Percentiles rank a stretch among this genome's conserved stretches.
phyloP scores from a whole-genome alignment of 2,888 invertebrate genomes.

The Rhaphigaster nebulosa region DNA sequence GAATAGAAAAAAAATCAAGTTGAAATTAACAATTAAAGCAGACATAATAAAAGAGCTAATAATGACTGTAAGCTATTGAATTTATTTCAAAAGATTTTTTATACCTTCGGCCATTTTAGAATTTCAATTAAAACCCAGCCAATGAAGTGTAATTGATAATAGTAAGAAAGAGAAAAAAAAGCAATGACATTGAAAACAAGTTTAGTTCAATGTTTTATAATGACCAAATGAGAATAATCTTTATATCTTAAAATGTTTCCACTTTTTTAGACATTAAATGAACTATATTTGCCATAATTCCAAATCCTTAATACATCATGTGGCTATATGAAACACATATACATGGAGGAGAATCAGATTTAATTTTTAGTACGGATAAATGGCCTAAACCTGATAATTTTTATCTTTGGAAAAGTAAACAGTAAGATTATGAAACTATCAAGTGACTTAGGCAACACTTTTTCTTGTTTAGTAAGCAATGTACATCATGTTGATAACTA shows the following conservation, averaged over 20 bases:
- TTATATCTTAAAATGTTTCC: too few species aligned
- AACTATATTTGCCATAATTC: too few species aligned
- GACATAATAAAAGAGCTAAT: neutral
- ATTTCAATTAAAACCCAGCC: too few species aligned
- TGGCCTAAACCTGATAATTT: neutral
- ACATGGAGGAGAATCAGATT: too few species aligned
- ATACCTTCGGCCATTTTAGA: too few species aligned
- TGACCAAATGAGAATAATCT: too few species aligned
- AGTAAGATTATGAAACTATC: neutral
- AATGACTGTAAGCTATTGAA: neutral
- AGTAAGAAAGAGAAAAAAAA: neutral
- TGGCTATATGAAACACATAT: too few species aligned
- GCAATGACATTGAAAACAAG: neutral
- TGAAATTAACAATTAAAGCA: neutral
- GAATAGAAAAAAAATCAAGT: constrained; percentile 6
- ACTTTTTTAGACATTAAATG: too few species aligned
- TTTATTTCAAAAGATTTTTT: neutral
- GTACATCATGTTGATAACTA: neutral
- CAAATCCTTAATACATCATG: too few species aligned
- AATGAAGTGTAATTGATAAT: neutral
- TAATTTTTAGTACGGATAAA: too few species aligned
- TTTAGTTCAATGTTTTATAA: neutral
- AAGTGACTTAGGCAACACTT: neutral
- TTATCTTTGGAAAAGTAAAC: neutral
- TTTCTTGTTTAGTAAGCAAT: neutral